A percentile compares a stretch with the other conserved stretches of the same genome.
Evolutionary conservation across 1,140 invertebrate species (phyloP).

Genomic region (Heliothis virescens): DNA sequence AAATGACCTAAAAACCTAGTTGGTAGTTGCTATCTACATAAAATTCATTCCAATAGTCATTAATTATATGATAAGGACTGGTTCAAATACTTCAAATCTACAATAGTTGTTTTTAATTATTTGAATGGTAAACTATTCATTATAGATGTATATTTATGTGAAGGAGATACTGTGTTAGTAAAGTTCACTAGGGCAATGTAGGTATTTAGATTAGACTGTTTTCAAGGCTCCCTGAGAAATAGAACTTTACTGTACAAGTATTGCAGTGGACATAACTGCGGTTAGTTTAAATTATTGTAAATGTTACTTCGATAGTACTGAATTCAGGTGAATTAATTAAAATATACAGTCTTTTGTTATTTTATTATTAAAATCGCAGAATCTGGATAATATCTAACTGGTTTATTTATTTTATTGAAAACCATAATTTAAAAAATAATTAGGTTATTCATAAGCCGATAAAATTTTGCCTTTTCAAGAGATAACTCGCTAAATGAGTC

Average conservation of each 20-base stretch:
- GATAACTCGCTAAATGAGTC: constrained; percentile 19
- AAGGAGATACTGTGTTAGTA: neutral
- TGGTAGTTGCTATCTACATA: constrained; percentile 35
- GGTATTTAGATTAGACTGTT: constrained; percentile 7
- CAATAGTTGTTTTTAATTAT: constrained; percentile 27
- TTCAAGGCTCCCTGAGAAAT: constrained; percentile 10
- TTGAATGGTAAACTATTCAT: constrained; percentile 29
- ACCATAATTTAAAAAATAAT: too few species aligned
- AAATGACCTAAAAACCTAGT: constrained; percentile 48
- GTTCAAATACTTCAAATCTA: constrained; percentile 12
- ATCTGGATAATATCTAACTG: too few species aligned
- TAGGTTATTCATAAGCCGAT: neutral
- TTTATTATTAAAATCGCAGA: too few species aligned
- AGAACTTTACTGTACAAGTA: neutral
- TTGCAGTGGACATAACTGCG: neutral
- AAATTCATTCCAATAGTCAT: constrained; percentile 36
- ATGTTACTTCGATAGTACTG: too few species aligned
- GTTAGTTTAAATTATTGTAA: neutral
- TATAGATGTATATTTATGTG: constrained; percentile 30
- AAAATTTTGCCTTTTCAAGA: neutral
- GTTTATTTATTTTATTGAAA: too few species aligned
- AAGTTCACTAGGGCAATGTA: constrained; percentile 32
- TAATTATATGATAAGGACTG: constrained; percentile 33
- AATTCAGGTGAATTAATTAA: too few species aligned
- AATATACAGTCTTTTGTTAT: too few species aligned